These are phyloP conservation scores for Sacculina carcini DNA, from an alignment of 2,888 invertebrate species.

Conservation along the genomic window DNA sequence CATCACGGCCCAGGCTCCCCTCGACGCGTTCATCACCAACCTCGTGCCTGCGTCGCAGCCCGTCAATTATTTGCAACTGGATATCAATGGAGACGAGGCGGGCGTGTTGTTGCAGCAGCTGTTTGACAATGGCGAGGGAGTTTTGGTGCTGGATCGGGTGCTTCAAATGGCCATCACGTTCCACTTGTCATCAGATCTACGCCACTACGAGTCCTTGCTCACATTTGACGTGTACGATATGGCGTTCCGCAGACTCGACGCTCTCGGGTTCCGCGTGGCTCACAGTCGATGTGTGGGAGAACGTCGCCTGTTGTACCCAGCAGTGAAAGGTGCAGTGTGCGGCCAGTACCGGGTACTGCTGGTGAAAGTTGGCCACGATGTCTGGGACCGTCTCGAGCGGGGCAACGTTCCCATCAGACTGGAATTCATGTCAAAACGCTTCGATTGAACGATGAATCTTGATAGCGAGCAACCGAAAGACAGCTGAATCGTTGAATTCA, in stretches of 20 bases:
- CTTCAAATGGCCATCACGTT: neutral
- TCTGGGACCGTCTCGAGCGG: neutral
- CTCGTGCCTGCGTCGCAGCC: neutral
- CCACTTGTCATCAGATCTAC: neutral
- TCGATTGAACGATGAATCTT: too few relatives aligned
- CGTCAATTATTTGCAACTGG: neutral
- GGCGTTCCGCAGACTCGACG: neutral
- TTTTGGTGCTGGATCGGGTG: neutral
- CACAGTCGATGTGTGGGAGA: neutral
- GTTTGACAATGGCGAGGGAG: neutral
- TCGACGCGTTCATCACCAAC: neutral
- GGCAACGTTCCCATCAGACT: too few relatives aligned
- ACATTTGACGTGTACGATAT: neutral
- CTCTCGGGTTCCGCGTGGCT: neutral
- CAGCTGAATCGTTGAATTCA: too few relatives aligned
- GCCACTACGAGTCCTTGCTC: neutral
- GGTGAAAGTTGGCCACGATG: neutral
- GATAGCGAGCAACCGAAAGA: too few relatives aligned
- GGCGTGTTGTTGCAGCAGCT: too few relatives aligned
- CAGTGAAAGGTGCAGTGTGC: neutral
- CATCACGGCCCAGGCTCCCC: neutral
- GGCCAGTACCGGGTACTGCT: neutral
- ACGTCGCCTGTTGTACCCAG: neutral
- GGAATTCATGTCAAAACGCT: too few relatives aligned
- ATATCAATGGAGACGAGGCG: neutral